A percentile compares a stretch with the other conserved stretches of the same genome.
phyloP scores from a whole-genome alignment of 2,797 vertebrate species.

The Pyrrhura leucotis region DNA sequence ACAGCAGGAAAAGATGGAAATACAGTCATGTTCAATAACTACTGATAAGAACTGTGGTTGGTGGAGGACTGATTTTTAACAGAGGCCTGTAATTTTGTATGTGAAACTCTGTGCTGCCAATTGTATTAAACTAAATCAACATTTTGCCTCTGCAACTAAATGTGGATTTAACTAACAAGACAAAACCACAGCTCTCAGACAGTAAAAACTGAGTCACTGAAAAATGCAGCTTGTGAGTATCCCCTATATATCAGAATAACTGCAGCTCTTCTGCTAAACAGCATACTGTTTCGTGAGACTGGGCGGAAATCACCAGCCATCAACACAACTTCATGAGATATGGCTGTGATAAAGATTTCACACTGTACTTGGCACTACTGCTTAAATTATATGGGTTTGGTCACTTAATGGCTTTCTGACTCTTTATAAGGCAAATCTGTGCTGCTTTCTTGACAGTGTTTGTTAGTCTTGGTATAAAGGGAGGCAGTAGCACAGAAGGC shows the following conservation, averaged over 20 bases:
- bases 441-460: neutral
- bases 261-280: neutral
- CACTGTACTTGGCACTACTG: neutral
- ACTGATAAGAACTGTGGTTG: neutral
- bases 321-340: accelerated
- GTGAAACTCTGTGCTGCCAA: neutral
- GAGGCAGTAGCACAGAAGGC: neutral
- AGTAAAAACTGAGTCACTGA: neutral
- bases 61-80: neutral
- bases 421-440: neutral
- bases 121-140: neutral
- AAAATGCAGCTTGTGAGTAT: neutral
- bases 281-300: neutral
- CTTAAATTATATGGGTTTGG: neutral
- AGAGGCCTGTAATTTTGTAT: neutral
- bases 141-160: neutral
- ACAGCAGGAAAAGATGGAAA: neutral
- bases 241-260: neutral
- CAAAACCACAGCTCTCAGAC: neutral
- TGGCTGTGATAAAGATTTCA: neutral
- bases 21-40: neutral
- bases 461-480: neutral
- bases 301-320: neutral
- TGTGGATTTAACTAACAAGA: neutral
- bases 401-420: neutral